A percentile compares a stretch with the other conserved stretches of the same genome.
Evolutionary conservation across 1,140 invertebrate genomes (phyloP).

Genomic region (Lepidotrigona ventralis): DNA sequence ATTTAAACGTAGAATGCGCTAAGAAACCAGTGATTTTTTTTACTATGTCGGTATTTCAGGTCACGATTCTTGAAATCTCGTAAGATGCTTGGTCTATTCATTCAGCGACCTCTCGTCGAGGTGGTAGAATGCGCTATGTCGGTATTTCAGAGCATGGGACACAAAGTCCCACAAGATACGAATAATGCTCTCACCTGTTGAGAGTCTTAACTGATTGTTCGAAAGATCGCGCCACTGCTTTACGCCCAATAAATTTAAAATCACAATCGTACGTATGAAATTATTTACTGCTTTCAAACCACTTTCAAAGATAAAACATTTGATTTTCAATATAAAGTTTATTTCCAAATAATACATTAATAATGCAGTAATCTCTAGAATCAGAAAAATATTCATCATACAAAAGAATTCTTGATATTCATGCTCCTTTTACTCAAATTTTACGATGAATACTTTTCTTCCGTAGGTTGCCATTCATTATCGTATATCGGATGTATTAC

Average conservation of each 20-base stretch:
- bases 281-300: not conserved
- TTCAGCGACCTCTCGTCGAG: no score
- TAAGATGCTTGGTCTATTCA: no score
- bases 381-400: constrained; percentile 12
- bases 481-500: not conserved
- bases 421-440: not conserved
- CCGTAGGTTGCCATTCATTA: constrained; percentile 47
- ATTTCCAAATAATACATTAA: not conserved
- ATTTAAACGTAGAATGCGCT: no score
- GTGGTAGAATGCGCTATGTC: no score
- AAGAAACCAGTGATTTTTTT: no score
- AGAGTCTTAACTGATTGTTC: constrained; percentile 28
- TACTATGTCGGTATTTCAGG: no score
- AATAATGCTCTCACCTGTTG: not conserved
- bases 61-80: no score
- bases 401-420: not conserved
- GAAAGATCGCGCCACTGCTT: constrained; percentile 51
- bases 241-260: not conserved
- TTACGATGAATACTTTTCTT: not conserved
- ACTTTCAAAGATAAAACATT: not conserved
- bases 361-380: not conserved
- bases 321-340: not conserved
- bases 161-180: not conserved
- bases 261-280: not conserved
- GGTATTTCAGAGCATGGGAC: no score